Evolutionary conservation across 2,797 vertebrate genomes (phyloP), one percentile per base, ranked within the genome.

Genomic region (Coregonus ussuriensis): DNA sequence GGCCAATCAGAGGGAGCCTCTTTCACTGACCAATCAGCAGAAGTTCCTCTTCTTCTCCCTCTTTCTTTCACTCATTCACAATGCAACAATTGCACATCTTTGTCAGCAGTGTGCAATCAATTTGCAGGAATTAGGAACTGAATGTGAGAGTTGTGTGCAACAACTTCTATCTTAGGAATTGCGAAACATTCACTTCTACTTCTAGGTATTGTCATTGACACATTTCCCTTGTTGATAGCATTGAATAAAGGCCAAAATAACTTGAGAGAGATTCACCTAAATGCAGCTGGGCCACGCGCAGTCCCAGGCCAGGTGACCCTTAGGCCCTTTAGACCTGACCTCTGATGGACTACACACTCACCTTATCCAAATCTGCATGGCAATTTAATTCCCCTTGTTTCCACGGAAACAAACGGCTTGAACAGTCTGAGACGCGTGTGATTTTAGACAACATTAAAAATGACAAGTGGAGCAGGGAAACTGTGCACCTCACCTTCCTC

Each of bases 101-200:
- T 86, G 79, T 80, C 80, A 82, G 77, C 77, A 83, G 82, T 86
- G 83, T 81, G 83, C 74, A 81, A 74, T 62, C n/a, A 74, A 82
- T 76, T 79, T 72, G 75, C 65, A 71, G 52, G 82, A 86, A 88
- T 80, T 76, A 84, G 86, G 86, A 88, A 86, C 74, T 77, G 83
- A 86, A 84, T 63, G 59, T 72, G 54, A 37, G 53, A 62, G 37
- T 51, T n/a, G 15, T 74, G 76, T 72, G 80, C 77, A 75, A 85
- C 78, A 82, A 52, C 66, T 79, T 51, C 69, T 41, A 71, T 51
- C 41, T 59, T 1, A 71, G 13, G 9, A 13, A 4, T 31, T 66
- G 29, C 21, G 16, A 21, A 9, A 59, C 56, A 21, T 21, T 59
- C 56, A 21, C 6, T 21, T 59, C 56, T 59, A 59, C 56, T 59